These are phyloP conservation scores for Megaustenia siamemsis DNA, from an alignment of 2,888 invertebrate genomes.

Conservation along the genomic window DNA sequence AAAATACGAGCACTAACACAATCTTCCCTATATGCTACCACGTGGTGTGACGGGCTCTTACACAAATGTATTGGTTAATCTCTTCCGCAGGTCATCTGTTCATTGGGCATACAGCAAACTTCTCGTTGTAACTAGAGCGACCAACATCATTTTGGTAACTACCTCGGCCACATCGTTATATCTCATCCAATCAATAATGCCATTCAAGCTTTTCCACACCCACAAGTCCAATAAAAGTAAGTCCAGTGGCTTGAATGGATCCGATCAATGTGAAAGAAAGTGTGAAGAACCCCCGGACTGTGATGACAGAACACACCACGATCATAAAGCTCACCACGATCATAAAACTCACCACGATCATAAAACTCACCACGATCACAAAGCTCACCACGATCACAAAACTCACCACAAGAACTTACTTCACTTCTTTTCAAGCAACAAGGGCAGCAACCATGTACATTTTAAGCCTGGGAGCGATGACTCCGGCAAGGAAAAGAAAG, in stretches of 20 bases:
- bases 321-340: not conserved
- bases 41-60: no score
- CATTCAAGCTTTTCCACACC: not conserved
- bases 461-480: not conserved
- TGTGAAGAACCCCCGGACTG: not conserved
- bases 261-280: not conserved
- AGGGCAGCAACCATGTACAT: no score
- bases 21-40: no score
- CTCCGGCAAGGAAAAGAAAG: not conserved
- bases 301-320: not conserved
- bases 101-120: no score
- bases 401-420: not conserved
- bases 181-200: not conserved
- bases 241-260: not conserved
- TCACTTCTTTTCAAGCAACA: conserved; percentile 1
- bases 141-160: no score
- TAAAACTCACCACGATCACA: not conserved
- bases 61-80: no score
- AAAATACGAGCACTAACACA: no score
- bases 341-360: not conserved
- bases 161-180: no score
- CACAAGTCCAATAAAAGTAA: not conserved
- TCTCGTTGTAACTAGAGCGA: no score
- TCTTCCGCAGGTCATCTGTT: no score
- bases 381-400: not conserved